Evolutionary conservation across 1,140 invertebrate genomes (phyloP).

Genomic region (Drosophila nasuta): DNA sequence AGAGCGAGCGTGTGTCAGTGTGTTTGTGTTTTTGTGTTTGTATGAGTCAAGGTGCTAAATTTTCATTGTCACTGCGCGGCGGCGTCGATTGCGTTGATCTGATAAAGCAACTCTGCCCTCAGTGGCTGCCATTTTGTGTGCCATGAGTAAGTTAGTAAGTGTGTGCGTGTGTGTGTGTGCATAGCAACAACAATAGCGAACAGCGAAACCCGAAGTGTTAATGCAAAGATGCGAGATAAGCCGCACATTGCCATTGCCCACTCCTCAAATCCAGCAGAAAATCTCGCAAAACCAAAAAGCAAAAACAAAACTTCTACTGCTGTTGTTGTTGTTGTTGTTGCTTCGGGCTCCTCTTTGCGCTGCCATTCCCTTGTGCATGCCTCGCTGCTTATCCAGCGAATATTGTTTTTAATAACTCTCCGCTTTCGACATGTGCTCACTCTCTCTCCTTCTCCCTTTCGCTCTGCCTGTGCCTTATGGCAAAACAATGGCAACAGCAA

Average conservation of each 20-base stretch:
- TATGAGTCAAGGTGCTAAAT: conserved; percentile 58
- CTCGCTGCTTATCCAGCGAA: conserved; percentile 69
- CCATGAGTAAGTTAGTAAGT: conserved; percentile 22
- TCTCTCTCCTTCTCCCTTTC: neutral
- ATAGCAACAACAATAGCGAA: conserved; percentile 45
- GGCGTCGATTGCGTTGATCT: conserved; percentile 47
- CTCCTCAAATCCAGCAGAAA: conserved; percentile 42
- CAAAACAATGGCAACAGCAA: conserved; percentile 31
- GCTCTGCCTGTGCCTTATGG: conserved; percentile 10
- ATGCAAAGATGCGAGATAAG: conserved; percentile 79
- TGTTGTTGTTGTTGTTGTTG: neutral
- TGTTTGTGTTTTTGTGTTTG: neutral
- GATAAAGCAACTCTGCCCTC: conserved; percentile 40
- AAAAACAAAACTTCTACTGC: conserved; percentile 33
- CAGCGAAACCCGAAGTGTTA: conserved; percentile 64
- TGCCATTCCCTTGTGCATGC: conserved; percentile 31
- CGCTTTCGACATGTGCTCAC: conserved; percentile 35
- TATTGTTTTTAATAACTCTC: conserved; percentile 81
- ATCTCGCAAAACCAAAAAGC: neutral
- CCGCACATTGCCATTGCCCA: conserved; percentile 44
- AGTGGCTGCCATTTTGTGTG: conserved; percentile 55
- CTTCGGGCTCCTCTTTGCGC: neutral
- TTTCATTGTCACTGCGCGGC: conserved; percentile 52
- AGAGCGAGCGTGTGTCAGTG: neutral
- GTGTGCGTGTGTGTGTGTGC: conserved; percentile 41